Evolutionary conservation across 2,113 vertebrate species (phyloP).

Genomic region (Strigops habroptila): DNA sequence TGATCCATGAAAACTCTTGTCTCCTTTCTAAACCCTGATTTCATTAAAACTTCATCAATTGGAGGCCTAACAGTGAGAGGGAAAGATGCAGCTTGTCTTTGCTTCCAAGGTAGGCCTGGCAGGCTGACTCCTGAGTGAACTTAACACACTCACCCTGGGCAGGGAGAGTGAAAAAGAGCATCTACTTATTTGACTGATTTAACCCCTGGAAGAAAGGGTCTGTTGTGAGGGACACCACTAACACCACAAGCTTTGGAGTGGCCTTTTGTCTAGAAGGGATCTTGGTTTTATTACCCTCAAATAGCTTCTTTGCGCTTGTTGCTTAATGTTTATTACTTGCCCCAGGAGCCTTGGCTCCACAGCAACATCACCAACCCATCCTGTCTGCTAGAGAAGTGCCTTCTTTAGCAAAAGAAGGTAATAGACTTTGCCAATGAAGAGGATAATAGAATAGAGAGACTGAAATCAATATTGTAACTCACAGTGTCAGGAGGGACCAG

Average conservation of each 20-base stretch:
- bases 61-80: background rate
- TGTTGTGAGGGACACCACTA: background rate
- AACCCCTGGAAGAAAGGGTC: background rate
- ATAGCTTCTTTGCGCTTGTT: background rate
- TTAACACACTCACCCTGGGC: background rate
- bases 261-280: background rate
- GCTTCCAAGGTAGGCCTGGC: background rate
- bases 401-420: background rate
- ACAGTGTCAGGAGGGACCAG: background rate
- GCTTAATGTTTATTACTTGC: background rate
- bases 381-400: background rate
- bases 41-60: slow-evolving; percentile 22
- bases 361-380: background rate
- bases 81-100: background rate
- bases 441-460: background rate
- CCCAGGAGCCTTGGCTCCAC: background rate
- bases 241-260: background rate
- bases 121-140: background rate
- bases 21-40: background rate
- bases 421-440: background rate
- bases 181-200: background rate
- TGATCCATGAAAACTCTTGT: background rate
- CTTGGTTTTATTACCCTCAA: background rate
- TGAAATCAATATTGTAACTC: background rate
- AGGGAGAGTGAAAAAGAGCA: background rate